Evolutionary conservation across 2,113 vertebrate genomes (phyloP).

Genomic region (Grantiella picta): DNA sequence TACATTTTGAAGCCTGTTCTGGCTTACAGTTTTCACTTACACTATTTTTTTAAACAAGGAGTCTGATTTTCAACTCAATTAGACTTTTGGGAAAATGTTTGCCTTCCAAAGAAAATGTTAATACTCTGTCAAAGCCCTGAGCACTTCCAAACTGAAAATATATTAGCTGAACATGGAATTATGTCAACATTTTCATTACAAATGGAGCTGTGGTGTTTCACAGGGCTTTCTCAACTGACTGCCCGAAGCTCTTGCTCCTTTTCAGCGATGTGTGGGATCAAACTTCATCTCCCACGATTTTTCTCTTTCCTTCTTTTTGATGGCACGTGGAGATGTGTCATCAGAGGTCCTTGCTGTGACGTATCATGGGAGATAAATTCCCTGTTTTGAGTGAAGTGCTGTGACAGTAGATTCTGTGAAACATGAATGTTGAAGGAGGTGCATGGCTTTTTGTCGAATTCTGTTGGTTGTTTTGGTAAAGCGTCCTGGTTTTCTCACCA

Average conservation of each 20-base stretch:
- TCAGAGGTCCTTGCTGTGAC: background rate
- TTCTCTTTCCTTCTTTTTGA: background rate
- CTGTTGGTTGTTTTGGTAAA: background rate
- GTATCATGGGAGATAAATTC: background rate
- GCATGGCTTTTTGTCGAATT: background rate
- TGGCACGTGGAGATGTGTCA: background rate
- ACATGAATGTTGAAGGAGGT: background rate
- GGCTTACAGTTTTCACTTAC: constrained; percentile 8
- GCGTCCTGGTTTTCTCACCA: background rate
- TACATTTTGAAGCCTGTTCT: constrained; percentile 10
- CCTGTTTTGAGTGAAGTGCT: background rate
- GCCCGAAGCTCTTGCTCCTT: background rate
- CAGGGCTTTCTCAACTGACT: background rate
- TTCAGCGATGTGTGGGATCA: background rate
- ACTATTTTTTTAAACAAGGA: constrained; percentile 16
- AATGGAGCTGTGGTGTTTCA: background rate
- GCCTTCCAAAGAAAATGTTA: constrained; percentile 63
- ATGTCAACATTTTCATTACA: constrained; percentile 55
- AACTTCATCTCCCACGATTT: background rate
- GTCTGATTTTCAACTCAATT: constrained; percentile 41
- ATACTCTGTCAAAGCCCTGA: constrained; percentile 39
- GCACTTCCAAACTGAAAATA: constrained; percentile 53
- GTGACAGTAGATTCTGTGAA: background rate
- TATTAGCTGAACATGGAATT: constrained; percentile 52
- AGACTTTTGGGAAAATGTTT: constrained; percentile 49